Base-by-base conservation (phyloP, 2,113 vertebrate genomes). In the Agapornis roseicollis region DNA sequence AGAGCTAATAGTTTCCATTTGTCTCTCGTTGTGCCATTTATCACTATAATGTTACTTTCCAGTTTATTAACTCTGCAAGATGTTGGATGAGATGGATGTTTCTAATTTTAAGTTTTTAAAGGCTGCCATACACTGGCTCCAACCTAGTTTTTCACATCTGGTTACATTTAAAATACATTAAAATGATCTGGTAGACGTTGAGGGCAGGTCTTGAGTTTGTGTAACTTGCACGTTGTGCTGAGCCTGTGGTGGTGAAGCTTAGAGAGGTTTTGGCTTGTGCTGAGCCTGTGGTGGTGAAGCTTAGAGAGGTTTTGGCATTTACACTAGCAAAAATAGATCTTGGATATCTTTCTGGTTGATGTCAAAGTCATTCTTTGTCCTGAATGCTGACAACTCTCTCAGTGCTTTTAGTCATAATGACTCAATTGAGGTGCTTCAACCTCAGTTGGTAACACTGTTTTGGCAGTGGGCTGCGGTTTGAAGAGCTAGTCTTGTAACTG, bases 141-240 rank as follows among this genome's bases (percentile, higher is more conserved):
- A 7, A 0, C 70, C 47, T 60, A 4, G 20, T 69, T 90, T 73
- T 53, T 41, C 49, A 23, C n/a, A 15, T 42, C 76, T 42, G 60
- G 29, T 84, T 60, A 37, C 50, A 46, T 61, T 23, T 44, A 1
- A 53, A 64, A 65, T 41, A 3, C 39, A 10, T 10, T 18, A 5
- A 31, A 41, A n/a, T 85, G 71, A 22, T 7, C 16, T 44, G 31
- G 2, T 19, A 13, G 31, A 3, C 2, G 0, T 39, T 55, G 44
- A 31, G 42, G 77, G 82, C 52, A 63, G 7, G 17, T 33, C 25
- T 53, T 25, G 23, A 31, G 19, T 24, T 68, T n/a, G 35, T 0
- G 1, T 37, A 33, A n/a, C 35, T 19, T 39, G 31, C 6, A 2
- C 1, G 2, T 33, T 63, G 35, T 29, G 16, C 63, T 58, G 47